Conservation (phyloP, 1,140 invertebrate species). For the Dufourea novaeangliae region DNA sequence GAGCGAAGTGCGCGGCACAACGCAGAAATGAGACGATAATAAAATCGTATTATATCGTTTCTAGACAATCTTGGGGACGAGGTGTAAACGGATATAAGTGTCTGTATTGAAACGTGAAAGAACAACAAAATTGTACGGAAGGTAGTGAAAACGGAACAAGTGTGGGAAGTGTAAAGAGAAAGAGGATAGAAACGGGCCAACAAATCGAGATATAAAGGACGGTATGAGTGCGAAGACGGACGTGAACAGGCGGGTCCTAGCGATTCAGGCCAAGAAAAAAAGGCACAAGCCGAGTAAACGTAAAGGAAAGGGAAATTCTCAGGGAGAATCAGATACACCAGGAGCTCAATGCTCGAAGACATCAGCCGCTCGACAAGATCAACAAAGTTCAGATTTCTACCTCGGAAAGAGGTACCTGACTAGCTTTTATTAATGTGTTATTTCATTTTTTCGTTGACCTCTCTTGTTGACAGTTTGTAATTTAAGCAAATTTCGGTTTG, state of each 20-base stretch:
- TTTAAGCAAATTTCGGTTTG: not conserved
- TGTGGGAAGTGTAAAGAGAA: conserved; percentile 16
- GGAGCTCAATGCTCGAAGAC: conserved; percentile 80
- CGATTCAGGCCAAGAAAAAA: conserved; percentile 94
- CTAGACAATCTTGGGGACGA: conserved; percentile 5
- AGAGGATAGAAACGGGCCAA: conserved; percentile 26
- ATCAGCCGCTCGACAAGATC: conserved; percentile 66
- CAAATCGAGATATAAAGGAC: conserved; percentile 39
- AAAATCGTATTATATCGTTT: conserved; percentile 29
- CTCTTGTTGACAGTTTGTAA: conserved; percentile 1
- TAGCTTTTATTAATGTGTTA: conserved; percentile 8
- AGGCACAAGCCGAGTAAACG: conserved; percentile 92
- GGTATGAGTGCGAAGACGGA: conserved; percentile 91
- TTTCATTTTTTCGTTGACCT: not conserved
- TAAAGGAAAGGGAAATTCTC: conserved; percentile 86
- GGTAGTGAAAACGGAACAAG: conserved; percentile 32
- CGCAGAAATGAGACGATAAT: conserved; percentile 67
- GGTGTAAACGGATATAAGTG: conserved; percentile 30
- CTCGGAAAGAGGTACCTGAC: conserved; percentile 70
- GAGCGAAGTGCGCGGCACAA: conserved; percentile 59
- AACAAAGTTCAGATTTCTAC: conserved; percentile 47
- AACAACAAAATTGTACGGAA: conserved; percentile 10
- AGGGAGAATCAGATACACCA: conserved; percentile 65
- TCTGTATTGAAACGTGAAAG: not conserved
- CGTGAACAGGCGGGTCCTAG: conserved; percentile 92